Percentiles rank a stretch among this genome's conserved stretches.
phyloP scores from a whole-genome alignment of 1,140 invertebrate genomes.

The Hyphantria cunea region DNA sequence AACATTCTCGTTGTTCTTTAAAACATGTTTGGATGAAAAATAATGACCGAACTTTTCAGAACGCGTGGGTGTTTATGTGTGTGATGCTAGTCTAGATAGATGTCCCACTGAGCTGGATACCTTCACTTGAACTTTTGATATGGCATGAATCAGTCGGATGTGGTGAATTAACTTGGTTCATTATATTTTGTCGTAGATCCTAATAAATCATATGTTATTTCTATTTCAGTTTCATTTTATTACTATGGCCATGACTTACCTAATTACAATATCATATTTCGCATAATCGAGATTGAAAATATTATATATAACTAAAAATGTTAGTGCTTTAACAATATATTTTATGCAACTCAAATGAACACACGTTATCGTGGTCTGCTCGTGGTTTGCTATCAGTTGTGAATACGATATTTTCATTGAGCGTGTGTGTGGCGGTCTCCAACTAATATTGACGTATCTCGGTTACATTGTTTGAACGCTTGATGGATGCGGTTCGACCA shows the following conservation, averaged over 20 bases:
- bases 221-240: constrained; percentile 5
- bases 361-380: constrained; percentile 15
- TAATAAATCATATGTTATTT: constrained; percentile 20
- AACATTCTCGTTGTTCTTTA: constrained; percentile 2
- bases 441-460: constrained; percentile 59
- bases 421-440: constrained; percentile 22
- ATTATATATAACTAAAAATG: not conserved
- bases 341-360: not conserved
- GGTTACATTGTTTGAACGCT: constrained; percentile 60
- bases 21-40: constrained; percentile 6
- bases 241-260: not conserved
- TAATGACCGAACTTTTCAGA: not conserved
- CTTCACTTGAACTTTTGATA: constrained; percentile 38
- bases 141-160: constrained; percentile 42
- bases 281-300: too few relatives aligned
- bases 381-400: constrained; percentile 11
- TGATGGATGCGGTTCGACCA: constrained; percentile 61
- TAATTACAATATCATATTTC: too few relatives aligned
- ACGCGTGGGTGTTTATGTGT: constrained; percentile 5
- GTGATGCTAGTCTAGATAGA: constrained; percentile 16
- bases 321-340: not conserved
- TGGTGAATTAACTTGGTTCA: constrained; percentile 44
- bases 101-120: constrained; percentile 31
- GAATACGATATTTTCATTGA: constrained; percentile 14
- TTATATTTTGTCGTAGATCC: constrained; percentile 44